These are phyloP conservation scores for Zaprionus obscuricornis DNA, from an alignment of 2,888 invertebrate species.

Conservation along the genomic window DNA sequence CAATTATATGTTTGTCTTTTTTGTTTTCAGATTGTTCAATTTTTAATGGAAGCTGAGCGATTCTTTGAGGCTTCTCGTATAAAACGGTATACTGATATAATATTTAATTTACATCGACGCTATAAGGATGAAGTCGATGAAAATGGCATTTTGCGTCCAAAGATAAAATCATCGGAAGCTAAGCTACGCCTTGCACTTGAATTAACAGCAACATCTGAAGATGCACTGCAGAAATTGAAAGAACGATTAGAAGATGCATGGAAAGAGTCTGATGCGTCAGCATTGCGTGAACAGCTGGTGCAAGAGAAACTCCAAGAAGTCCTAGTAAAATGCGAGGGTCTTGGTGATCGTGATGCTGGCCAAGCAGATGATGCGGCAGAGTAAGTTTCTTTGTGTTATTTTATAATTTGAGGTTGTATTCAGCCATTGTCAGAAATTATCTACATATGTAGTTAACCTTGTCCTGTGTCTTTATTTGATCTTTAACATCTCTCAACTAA, in stretches of 20 bases:
- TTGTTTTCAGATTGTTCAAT: constrained; percentile 57
- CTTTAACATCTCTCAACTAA: too few species aligned
- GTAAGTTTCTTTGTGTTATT: constrained; percentile 54
- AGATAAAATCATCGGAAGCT: constrained; percentile 69
- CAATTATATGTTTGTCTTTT: neutral
- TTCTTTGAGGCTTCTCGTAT: constrained; percentile 72
- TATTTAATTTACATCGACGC: constrained; percentile 65
- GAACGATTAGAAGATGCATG: constrained; percentile 73
- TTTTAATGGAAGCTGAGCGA: constrained; percentile 66
- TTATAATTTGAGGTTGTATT: too few species aligned
- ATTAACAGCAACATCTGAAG: constrained; percentile 70
- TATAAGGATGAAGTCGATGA: constrained; percentile 68
- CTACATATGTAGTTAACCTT: too few species aligned
- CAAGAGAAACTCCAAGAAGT: constrained; percentile 76
- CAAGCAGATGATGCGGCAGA: constrained; percentile 72
- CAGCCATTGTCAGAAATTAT: too few species aligned
- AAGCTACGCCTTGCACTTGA: constrained; percentile 74
- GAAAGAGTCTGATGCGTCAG: constrained; percentile 76
- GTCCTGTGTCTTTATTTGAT: too few species aligned
- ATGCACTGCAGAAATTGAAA: constrained; percentile 70
- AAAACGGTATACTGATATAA: constrained; percentile 67
- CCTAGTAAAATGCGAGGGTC: constrained; percentile 67
- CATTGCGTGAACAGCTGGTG: constrained; percentile 73
- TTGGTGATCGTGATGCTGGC: constrained; percentile 54
- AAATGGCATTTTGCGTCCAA: constrained; percentile 66